Evolutionary conservation across 1,140 invertebrate species (phyloP), one percentile per base, ranked within the genome.

Genomic region (Parapsyche elsis): DNA sequence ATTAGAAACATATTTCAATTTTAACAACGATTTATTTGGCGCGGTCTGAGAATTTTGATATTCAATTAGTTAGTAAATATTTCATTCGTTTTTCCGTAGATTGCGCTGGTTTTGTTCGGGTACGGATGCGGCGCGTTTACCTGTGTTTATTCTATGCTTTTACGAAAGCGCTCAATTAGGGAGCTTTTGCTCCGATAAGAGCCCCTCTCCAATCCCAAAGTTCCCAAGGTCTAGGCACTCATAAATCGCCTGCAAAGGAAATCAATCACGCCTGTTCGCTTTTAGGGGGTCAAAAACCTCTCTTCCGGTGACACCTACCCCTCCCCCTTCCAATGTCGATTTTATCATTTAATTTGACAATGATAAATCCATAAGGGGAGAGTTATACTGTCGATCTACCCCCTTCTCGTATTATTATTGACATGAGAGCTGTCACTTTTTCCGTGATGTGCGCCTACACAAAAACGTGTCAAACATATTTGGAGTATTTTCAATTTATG

Each of bases 281-380:
- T 59, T 21, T 21, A 59, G 53, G 53, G 53, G n/a, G n/a, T 16
- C 53, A 59, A 59, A n/a, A 16, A 16, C n/a, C 24, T 19, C 64
- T 21, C 19, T 24, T 12, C 64, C 64, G 16, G 24, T 19, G n/a
- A 16, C 30, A 14, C 64, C 24, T 67, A 24, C 24, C 12, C 24
- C 64, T 5, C 1, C 19, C 53, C 53, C 1, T 21, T 67, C 16
- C 24, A 21, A 21, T 67, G 16, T 67, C 10, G 64, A 67, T 67
- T 67, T 67, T 67, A 67, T 67, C 64, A 67, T 67, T 67, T 67
- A 67, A 67, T 67, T 67, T 67, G 64, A 67, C 64, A 67, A 67
- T 67, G 64, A 67, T 26, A 67, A 67, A 67, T 67, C 64, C n/a
- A 59, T n/a, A 59, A 21, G 21, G 10, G 53, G 2, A 59, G 2